Conservation (phyloP, 1,140 invertebrate genomes). For the Druon quercuslanigerum region DNA sequence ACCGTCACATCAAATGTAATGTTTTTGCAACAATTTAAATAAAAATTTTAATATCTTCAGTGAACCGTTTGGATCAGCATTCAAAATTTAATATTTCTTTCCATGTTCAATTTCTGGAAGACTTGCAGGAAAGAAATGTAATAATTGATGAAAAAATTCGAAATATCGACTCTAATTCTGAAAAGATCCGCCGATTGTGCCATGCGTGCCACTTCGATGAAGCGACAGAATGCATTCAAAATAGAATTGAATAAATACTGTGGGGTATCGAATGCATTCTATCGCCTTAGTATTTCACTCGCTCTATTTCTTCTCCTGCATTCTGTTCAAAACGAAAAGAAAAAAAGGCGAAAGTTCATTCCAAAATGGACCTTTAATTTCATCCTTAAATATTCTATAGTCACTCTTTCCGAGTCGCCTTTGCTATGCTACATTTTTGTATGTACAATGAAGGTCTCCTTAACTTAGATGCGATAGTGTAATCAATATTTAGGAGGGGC, state of each 20-base stretch:
- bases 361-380: slow-evolving; percentile 10
- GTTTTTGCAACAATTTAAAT: no score
- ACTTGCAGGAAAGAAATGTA: no score
- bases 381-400: slow-evolving; percentile 8
- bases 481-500: slow-evolving; percentile 27
- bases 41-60: no score
- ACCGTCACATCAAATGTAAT: no score
- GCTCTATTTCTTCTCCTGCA: slow-evolving; percentile 19
- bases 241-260: slow-evolving; percentile 64
- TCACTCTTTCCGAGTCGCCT: not conserved
- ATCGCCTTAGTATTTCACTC: slow-evolving; percentile 50
- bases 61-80: no score
- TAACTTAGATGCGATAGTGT: slow-evolving; percentile 21
- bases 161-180: not conserved
- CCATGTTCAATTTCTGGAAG: not conserved
- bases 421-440: slow-evolving; percentile 18
- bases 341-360: slow-evolving; percentile 3
- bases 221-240: slow-evolving; percentile 63
- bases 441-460: slow-evolving; percentile 17
- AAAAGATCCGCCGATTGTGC: not conserved
- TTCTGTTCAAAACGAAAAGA: slow-evolving; percentile 13
- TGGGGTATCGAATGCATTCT: slow-evolving; percentile 63
- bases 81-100: not conserved
- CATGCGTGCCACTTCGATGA: slow-evolving; percentile 53
- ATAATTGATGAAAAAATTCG: no score